Evolutionary conservation across 1,140 invertebrate species (phyloP).

Genomic region (Orius insidiosus): DNA sequence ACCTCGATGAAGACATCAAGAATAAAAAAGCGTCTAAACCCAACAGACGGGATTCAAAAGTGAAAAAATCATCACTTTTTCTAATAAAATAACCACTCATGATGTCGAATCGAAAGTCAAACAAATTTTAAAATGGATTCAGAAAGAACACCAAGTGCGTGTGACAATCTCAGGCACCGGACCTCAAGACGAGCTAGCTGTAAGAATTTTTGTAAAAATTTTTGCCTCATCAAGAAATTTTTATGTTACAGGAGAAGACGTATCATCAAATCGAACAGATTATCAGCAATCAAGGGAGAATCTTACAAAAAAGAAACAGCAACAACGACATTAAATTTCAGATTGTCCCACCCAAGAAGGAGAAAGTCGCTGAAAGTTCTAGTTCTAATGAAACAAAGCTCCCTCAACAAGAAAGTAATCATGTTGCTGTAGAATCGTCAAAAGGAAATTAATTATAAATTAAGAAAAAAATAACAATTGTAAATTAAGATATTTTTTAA

Average conservation of each 20-base stretch:
- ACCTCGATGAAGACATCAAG: constrained; percentile 1
- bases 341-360: constrained; percentile 1
- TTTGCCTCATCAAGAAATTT: not conserved
- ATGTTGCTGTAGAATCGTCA: too few species aligned
- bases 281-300: not conserved
- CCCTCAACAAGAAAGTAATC: too few species aligned
- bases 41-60: constrained; percentile 5
- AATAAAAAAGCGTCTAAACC: constrained; percentile 1
- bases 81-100: constrained; percentile 4
- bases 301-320: constrained; percentile 4
- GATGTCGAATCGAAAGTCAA: constrained; percentile 6
- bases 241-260: constrained; percentile 1
- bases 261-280: not conserved
- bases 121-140: constrained; percentile 8
- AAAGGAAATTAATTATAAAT: too few species aligned
- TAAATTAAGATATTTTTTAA: too few species aligned
- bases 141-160: constrained; percentile 6
- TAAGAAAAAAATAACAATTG: too few species aligned
- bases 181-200: not conserved
- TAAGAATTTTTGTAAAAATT: too few species aligned
- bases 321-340: constrained; percentile 6
- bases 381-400: too few species aligned
- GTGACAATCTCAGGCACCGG: constrained; percentile 4
- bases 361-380: not conserved
- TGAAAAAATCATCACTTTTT: constrained; percentile 10